A percentile compares a stretch with the other conserved stretches of the same genome.
Evolutionary conservation across 2,113 vertebrate genomes (phyloP).

Genomic region (Thamnophis sirtalis): DNA sequence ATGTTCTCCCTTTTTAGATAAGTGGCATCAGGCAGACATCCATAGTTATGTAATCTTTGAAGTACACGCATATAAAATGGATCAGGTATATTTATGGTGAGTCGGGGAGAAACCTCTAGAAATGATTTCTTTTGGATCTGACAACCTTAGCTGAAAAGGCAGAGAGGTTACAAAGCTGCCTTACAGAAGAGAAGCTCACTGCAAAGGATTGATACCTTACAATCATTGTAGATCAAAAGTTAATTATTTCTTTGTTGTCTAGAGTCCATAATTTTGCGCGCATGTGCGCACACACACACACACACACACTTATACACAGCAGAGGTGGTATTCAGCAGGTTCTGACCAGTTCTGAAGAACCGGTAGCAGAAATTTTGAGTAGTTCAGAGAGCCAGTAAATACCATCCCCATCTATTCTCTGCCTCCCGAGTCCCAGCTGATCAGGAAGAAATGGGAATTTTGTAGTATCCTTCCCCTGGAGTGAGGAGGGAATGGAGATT

Average conservation of each 20-base stretch:
- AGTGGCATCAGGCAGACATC: background rate
- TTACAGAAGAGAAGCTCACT: background rate
- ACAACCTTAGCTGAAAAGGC: background rate
- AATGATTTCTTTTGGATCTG: background rate
- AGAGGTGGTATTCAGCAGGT: no score
- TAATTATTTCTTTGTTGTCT: background rate
- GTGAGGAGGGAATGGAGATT: no score
- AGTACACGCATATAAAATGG: background rate
- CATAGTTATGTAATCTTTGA: background rate
- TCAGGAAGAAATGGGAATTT: no score
- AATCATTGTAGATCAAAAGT: background rate
- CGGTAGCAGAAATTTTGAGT: no score
- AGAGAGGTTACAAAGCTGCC: background rate
- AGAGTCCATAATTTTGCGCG: background rate
- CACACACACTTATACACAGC: background rate
- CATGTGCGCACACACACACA: background rate
- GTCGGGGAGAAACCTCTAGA: background rate
- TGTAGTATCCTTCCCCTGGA: no score
- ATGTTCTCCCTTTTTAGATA: background rate
- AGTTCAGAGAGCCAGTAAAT: no score
- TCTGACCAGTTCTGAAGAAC: no score
- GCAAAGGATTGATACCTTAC: background rate
- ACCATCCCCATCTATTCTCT: no score
- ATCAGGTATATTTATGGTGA: background rate
- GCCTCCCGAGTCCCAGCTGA: no score